Conservation (phyloP, 2,797 vertebrate species). For the Ispidina lecontei region DNA sequence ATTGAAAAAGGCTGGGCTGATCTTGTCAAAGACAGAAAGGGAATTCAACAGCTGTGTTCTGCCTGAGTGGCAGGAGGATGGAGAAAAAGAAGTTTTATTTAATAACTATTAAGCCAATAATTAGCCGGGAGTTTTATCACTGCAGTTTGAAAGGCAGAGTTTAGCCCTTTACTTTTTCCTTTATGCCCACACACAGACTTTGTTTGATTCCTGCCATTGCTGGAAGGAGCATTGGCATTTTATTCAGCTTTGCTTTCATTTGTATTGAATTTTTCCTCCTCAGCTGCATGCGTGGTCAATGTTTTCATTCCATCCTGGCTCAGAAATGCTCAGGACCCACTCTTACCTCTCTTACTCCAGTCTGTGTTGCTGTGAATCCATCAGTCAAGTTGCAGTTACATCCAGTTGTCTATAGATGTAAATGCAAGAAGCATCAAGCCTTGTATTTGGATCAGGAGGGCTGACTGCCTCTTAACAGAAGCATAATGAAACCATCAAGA, state of each 20-base stretch:
- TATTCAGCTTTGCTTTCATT: not conserved
- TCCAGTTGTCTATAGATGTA: not conserved
- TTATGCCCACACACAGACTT: not conserved
- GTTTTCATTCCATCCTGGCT: not conserved
- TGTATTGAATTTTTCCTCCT: not conserved
- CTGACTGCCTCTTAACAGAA: conserved; percentile 54
- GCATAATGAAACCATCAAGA: conserved; percentile 76
- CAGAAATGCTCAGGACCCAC: not conserved
- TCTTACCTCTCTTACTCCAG: conserved; percentile 1
- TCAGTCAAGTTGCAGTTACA: fast-evolving
- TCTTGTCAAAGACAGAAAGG: not conserved
- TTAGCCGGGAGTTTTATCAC: not conserved
- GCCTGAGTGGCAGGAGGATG: not conserved
- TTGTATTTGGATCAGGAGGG: conserved; percentile 11
- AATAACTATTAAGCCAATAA: not conserved
- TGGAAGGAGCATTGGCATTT: not conserved
- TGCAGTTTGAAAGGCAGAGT: not conserved
- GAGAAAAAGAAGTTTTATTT: not conserved
- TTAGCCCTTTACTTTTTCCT: not conserved
- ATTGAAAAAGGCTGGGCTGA: not conserved
- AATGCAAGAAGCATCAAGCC: not conserved
- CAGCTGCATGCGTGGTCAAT: not conserved
- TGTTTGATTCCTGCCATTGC: not conserved
- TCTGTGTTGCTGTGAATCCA: not conserved
- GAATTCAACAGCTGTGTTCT: not conserved